Percentiles rank a stretch among this genome's conserved stretches.
These are phyloP conservation scores for Lordiphosa mommai DNA, from an alignment of 1,140 invertebrate species.

Conservation along the genomic window DNA sequence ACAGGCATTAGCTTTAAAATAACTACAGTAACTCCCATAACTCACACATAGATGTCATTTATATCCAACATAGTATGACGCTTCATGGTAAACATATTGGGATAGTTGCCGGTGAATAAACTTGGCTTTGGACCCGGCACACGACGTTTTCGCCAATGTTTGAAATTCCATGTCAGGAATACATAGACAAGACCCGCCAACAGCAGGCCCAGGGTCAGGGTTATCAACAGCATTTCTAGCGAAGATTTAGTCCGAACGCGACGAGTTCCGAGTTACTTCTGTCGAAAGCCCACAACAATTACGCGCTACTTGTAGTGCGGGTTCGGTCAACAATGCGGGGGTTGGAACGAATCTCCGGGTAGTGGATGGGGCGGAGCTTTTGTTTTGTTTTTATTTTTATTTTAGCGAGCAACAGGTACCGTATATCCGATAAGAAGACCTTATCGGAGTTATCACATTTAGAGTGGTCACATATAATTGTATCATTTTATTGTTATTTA, in stretches of 20 bases:
- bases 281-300: not conserved
- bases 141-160: conserved; percentile 69
- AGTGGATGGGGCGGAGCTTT: conserved; percentile 1
- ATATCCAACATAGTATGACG: conserved; percentile 48
- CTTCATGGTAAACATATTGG: conserved; percentile 46
- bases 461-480: too few relatives aligned
- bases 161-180: conserved; percentile 69
- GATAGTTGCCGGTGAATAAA: conserved; percentile 62
- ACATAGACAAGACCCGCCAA: conserved; percentile 48
- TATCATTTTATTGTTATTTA: too few relatives aligned
- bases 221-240: conserved; percentile 38
- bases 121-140: conserved; percentile 64
- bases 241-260: too few relatives aligned
- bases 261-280: conserved; percentile 6
- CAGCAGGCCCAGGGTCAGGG: conserved; percentile 29
- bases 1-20: not conserved
- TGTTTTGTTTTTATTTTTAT: too few relatives aligned
- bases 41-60: conserved; percentile 55
- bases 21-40: not conserved
- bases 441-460: too few relatives aligned
- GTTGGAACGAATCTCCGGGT: too few relatives aligned
- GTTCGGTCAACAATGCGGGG: too few relatives aligned
- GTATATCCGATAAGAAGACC: too few relatives aligned
- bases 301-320: conserved; percentile 21
- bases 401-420: too few relatives aligned